A percentile compares a stretch with the other conserved stretches of the same genome.
These are phyloP conservation scores for Oreohelix idahoensis DNA, from an alignment of 1,140 invertebrate genomes.

Conservation along the genomic window DNA sequence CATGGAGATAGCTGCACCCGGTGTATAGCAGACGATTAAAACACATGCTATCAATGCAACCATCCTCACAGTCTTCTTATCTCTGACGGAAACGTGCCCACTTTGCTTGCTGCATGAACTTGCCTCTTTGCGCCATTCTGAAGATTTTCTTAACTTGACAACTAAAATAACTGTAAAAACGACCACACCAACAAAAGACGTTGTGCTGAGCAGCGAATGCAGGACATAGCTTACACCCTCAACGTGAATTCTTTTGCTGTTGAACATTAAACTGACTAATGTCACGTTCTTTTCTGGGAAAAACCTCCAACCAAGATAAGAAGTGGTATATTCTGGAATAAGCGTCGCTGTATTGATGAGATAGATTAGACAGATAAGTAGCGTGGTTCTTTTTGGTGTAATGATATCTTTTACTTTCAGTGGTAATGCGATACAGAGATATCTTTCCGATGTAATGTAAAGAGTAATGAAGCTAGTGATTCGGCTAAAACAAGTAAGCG, in stretches of 20 bases:
- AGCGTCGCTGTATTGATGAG: neutral
- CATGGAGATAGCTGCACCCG: neutral
- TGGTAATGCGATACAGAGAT: neutral
- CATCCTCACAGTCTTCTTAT: slow-evolving; percentile 7
- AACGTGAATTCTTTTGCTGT: neutral
- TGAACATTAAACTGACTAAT: neutral
- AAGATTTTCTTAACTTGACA: neutral
- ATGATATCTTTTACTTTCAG: slow-evolving; percentile 4
- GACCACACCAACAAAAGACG: neutral
- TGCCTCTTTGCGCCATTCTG: neutral
- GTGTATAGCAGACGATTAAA: slow-evolving; percentile 7
- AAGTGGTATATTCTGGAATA: slow-evolving; percentile 5
- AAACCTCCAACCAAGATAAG: neutral
- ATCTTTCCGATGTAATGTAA: neutral
- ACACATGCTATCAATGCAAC: slow-evolving; percentile 3
- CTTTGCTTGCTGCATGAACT: neutral
- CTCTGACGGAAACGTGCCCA: neutral
- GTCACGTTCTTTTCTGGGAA: neutral
- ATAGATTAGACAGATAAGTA: neutral
- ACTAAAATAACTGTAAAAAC: neutral
- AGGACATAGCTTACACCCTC: neutral
- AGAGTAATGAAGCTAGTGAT: neutral
- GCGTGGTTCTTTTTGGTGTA: neutral
- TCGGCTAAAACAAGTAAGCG: neutral
- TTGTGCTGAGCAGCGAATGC: neutral